Base-by-base conservation (phyloP, 2,888 invertebrate genomes). In the Cerastoderma edule region DNA sequence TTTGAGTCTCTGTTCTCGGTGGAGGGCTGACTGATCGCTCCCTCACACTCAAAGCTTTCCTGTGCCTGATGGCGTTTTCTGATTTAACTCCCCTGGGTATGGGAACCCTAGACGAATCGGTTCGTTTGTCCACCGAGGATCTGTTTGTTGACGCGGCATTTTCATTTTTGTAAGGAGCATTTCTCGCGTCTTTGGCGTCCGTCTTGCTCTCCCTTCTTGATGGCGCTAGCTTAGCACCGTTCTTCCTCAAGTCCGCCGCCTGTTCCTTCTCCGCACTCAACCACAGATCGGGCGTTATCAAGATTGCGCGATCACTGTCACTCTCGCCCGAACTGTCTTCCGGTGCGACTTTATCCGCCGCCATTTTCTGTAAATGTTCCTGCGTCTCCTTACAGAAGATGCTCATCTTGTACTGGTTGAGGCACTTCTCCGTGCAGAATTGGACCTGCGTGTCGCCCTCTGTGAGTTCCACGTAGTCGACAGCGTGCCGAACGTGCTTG, bases 341-440 rank as follows among this genome's bases (percentile, higher is more conserved):
- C 0, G 67, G 64, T 16, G 67, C 80, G 6, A 72, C 67, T 63
- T 27, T 73, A 77, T n/a, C 72, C 75, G 60, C 60, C n/a, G n/a
- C 65, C 35, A 97, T 95, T 91, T 97, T 87, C 46, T 88, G 96
- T 74, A 98, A 94, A 92, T 97, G 97, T 8, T 97, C 97, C 91
- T 97, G 96, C 5, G 98, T 97, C 93, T 98, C 98, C 66, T 96
- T 95, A 93, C 98, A 98, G 93, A 98, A 98, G 83, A 98, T 97
- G 93, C 97, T 97, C 97, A 98, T 98, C 94, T 98, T 98, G 94
- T 98, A 98, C 93, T 98, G 97, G 92, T 97, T 98, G 84, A 98
- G 94, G 91, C 98, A 98, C 94, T 97, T 97, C 93, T 97, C 97
- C 60, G 97, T 97, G 89, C 94, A 94, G 88, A 98, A 98, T 93